phyloP scores from a whole-genome alignment of 2,888 invertebrate species.

The Xestia rhomboidea region DNA sequence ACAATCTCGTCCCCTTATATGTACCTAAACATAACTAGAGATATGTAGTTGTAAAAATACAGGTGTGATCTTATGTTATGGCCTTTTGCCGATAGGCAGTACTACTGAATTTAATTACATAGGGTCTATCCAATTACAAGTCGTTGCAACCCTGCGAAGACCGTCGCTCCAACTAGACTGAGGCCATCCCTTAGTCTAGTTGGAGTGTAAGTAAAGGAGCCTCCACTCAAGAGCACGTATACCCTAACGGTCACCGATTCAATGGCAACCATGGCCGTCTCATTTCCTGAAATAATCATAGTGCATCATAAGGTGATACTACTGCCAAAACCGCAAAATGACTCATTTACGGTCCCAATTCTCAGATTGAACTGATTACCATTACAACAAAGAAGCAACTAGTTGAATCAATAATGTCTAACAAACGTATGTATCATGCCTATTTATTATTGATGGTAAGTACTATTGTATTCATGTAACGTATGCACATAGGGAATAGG shows the following conservation, averaged over 20 bases:
- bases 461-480: constrained; percentile 37
- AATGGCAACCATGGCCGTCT: not conserved
- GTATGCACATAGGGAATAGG: not conserved
- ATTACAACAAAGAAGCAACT: constrained; percentile 27
- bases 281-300: not conserved
- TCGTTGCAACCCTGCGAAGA: not conserved
- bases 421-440: not conserved
- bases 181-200: not conserved
- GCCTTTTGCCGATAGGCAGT: not conserved
- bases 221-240: not conserved
- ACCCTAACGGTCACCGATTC: not conserved
- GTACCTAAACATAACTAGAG: not conserved
- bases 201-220: no score
- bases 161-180: not conserved
- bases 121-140: not conserved
- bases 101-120: no score
- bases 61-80: not conserved
- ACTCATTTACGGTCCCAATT: constrained; percentile 9
- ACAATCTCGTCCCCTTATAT: not conserved
- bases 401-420: constrained; percentile 20
- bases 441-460: not conserved
- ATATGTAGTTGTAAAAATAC: not conserved
- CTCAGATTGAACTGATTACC: constrained; percentile 20
- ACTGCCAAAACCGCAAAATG: constrained; percentile 12
- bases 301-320: not conserved